A percentile compares a stretch with the other conserved stretches of the same genome.
Evolutionary conservation across 2,797 vertebrate species (phyloP).

Genomic region (Allobates femoralis): DNA sequence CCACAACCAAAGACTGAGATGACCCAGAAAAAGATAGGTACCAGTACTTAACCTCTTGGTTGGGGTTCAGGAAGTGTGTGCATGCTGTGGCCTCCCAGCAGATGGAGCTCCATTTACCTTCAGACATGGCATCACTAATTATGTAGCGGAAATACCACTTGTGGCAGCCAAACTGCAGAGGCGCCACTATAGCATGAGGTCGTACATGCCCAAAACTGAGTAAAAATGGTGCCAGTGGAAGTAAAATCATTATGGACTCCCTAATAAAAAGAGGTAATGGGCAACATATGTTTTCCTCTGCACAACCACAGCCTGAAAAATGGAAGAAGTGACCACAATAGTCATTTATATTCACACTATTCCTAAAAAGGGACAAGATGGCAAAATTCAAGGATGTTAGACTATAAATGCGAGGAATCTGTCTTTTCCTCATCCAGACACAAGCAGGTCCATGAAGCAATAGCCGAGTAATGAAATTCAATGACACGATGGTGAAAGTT

Average conservation of each 20-base stretch:
- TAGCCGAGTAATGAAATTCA: constrained; percentile 29
- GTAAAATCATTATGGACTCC: background rate
- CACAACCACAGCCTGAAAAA: background rate
- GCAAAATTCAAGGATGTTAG: background rate
- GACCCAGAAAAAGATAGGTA: too few species aligned
- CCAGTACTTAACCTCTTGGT: too few species aligned
- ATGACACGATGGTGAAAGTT: constrained; percentile 22
- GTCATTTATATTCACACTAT: constrained; percentile 10
- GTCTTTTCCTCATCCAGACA: constrained; percentile 20
- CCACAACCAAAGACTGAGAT: too few species aligned
- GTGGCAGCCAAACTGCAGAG: too few species aligned
- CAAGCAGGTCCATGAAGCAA: background rate
- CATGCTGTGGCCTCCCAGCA: too few species aligned
- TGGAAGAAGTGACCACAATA: constrained; percentile 18
- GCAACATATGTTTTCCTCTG: constrained; percentile 10
- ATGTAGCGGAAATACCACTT: too few species aligned
- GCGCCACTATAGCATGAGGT: background rate
- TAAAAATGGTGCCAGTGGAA: background rate
- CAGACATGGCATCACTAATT: too few species aligned
- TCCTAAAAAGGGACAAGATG: constrained; percentile 11
- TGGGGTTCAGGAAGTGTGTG: too few species aligned
- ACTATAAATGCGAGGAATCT: constrained; percentile 22
- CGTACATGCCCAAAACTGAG: background rate
- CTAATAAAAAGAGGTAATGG: background rate
- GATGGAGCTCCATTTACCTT: too few species aligned